Conservation (phyloP, 2,113 vertebrate genomes). For the Labrus mixtus region DNA sequence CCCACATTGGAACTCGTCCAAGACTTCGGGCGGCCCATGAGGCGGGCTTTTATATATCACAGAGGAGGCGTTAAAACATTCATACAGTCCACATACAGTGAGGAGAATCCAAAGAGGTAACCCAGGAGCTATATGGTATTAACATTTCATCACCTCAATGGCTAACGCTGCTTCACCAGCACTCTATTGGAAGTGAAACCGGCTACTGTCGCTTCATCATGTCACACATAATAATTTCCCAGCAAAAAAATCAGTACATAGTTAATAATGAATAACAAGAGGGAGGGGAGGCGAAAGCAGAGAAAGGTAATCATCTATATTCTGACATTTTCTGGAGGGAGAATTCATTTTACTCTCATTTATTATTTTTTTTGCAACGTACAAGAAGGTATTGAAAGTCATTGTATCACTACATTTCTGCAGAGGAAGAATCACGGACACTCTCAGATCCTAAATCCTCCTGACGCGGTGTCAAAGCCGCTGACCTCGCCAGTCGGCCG, state of each 20-base stretch:
- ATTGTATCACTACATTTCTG: slow-evolving; percentile 4
- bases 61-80: slow-evolving; percentile 72
- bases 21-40: slow-evolving; percentile 54
- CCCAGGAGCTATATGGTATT: slow-evolving; percentile 72
- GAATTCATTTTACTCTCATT: slow-evolving; percentile 49
- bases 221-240: slow-evolving; percentile 69
- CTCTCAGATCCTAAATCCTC: slow-evolving; percentile 58
- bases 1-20: slow-evolving; percentile 75
- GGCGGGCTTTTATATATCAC: slow-evolving; percentile 67
- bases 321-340: slow-evolving; percentile 47
- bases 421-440: slow-evolving; percentile 30
- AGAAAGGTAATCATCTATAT: slow-evolving; percentile 48
- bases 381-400: slow-evolving; percentile 33
- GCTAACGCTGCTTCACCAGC: slow-evolving; percentile 58
- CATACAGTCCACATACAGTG: slow-evolving; percentile 67
- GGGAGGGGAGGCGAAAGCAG: slow-evolving; percentile 12
- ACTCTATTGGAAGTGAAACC: slow-evolving; percentile 50
- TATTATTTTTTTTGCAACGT: slow-evolving; percentile 31
- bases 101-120: slow-evolving; percentile 65
- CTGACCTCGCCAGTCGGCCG: slow-evolving; percentile 56
- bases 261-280: slow-evolving; percentile 59
- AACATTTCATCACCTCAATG: slow-evolving; percentile 72
- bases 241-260: slow-evolving; percentile 51
- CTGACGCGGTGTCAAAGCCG: slow-evolving; percentile 39
- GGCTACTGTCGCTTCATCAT: slow-evolving; percentile 70